Evolutionary conservation across 2,797 vertebrate species (phyloP).

Genomic region (Thunnus albacares): DNA sequence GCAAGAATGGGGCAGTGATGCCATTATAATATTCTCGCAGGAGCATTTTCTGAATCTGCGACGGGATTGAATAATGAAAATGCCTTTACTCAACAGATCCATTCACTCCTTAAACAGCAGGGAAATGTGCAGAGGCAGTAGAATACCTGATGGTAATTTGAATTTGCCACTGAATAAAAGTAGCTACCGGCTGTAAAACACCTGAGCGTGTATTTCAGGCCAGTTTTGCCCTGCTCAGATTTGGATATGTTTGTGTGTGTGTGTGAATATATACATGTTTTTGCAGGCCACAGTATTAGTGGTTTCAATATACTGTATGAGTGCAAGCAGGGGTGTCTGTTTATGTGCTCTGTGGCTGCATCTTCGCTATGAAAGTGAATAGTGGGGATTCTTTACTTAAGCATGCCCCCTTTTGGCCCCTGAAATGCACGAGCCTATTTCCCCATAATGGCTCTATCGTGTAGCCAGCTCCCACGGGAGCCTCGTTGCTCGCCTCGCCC

Average conservation of each 20-base stretch:
- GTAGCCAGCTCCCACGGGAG: constrained; percentile 75
- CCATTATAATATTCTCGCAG: constrained; percentile 65
- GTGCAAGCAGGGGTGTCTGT: constrained; percentile 7
- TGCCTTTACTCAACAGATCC: constrained; percentile 66
- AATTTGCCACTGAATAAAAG: constrained; percentile 59
- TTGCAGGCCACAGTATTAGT: neutral
- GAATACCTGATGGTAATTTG: constrained; percentile 58
- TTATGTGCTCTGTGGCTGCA: constrained; percentile 35
- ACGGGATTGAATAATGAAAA: constrained; percentile 77
- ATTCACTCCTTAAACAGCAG: constrained; percentile 61
- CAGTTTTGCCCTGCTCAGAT: constrained; percentile 32
- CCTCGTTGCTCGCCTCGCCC: constrained; percentile 47
- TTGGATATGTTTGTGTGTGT: neutral
- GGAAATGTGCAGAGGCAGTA: constrained; percentile 44
- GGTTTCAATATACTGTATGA: neutral
- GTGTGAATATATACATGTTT: constrained; percentile 24
- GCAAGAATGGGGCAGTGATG: constrained; percentile 64
- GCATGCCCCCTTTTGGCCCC: constrained; percentile 81
- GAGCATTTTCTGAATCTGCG: constrained; percentile 69
- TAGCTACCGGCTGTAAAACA: constrained; percentile 53
- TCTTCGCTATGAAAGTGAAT: constrained; percentile 70
- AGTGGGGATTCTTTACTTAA: constrained; percentile 81
- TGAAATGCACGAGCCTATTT: constrained; percentile 78
- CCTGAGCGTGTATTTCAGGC: constrained; percentile 24
- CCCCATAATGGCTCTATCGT: constrained; percentile 78